Base-by-base conservation (phyloP, 1,140 invertebrate genomes). In the Chlorops oryzae region DNA sequence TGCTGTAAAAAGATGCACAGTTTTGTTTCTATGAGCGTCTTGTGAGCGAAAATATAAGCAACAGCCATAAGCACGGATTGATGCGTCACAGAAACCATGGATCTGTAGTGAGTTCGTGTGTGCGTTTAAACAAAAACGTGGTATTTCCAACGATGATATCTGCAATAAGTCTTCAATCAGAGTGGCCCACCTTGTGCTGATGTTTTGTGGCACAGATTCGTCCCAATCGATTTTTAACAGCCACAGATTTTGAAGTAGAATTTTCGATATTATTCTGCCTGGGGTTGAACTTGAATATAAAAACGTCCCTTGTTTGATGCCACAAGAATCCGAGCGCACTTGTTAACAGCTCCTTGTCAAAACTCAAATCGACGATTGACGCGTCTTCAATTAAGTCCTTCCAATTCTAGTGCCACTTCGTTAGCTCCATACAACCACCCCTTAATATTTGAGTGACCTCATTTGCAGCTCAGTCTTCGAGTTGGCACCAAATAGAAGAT, bases 31-130 rank as follows among this genome's bases (percentile, higher is more conserved):
- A 15, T 23, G 15, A 25, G 4, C 4, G 7, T 25, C 15, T 25
- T 13, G 3, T 13, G 12, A 50, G 23, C 23, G 21, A 10, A 44
- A 7, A 25, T 44, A 44, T 5, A 44, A 7, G 18, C 39, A 41
- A 41, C 39, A 41, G 5, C 6, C 35, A 38, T 38, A 38, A 9
- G 39, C 39, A n/a, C 22, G 35, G 20, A 48, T 40, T 22, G 47
- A 48, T 27, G 47, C 13, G 17, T 48, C 35, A 32, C 24, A 48
- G 24, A 48, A 40, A 10, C 47, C 37, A 28, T 40, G 37, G n/a
- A 48, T 18, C 28, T 48, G 23, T 9, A 48, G 13, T 27, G 12
- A n/a, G 28, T 39, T 5, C 12, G n/a, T 18, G n/a, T 28, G 3
- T 5, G n/a, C 3, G 10, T 3, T n/a, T 7, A 40, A 23, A 25